Conservation (phyloP, 2,888 invertebrate genomes). For the Teleiodes luculella region DNA sequence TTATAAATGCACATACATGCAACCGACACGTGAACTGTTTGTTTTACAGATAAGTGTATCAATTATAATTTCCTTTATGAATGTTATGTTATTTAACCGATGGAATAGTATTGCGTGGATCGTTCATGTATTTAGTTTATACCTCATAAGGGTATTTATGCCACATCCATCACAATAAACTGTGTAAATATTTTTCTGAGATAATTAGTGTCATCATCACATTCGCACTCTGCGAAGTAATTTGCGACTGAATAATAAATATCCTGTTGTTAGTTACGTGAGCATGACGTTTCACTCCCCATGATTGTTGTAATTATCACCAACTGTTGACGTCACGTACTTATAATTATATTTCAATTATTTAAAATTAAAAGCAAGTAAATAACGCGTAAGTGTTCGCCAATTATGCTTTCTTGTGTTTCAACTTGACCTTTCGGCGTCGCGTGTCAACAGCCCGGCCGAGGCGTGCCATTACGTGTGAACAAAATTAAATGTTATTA, state of each 20-base stretch:
- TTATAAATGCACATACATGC: too few species aligned
- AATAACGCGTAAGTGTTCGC: constrained; percentile 40
- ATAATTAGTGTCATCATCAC: constrained; percentile 5
- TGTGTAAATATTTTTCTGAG: background rate
- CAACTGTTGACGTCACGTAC: constrained; percentile 42
- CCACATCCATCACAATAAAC: too few species aligned
- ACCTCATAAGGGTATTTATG: background rate
- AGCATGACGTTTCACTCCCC: constrained; percentile 36
- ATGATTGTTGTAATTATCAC: constrained; percentile 38
- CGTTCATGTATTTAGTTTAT: background rate
- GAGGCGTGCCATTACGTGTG: constrained; percentile 25
- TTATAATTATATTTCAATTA: constrained; percentile 36
- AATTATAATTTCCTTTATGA: too few species aligned
- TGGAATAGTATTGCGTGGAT: background rate
- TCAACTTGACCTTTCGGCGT: constrained; percentile 53
- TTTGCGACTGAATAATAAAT: background rate
- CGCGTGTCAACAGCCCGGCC: constrained; percentile 43
- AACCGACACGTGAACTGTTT: too few species aligned
- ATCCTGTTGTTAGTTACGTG: constrained; percentile 29
- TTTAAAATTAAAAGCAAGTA: constrained; percentile 26
- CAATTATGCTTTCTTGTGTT: constrained; percentile 42
- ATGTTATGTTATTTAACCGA: too few species aligned
- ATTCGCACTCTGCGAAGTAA: background rate
- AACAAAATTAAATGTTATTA: constrained; percentile 12
- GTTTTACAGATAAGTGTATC: too few species aligned